phyloP scores from a whole-genome alignment of 2,888 invertebrate genomes.

The Chaitophorus viminalis region DNA sequence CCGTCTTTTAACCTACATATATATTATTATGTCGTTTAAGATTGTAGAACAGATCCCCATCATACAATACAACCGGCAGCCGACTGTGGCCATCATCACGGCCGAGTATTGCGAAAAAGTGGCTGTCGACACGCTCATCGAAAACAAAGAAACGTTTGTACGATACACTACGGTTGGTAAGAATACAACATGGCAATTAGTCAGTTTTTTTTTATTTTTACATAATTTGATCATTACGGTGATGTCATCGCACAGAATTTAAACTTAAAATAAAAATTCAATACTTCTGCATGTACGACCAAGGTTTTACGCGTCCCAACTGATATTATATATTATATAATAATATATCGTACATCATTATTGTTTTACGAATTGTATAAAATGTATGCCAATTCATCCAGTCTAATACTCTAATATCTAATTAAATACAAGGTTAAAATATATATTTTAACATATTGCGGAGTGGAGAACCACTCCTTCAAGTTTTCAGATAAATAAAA shows the following conservation, averaged over 20 bases:
- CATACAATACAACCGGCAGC: slow-evolving; percentile 87
- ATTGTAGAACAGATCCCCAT: slow-evolving; percentile 96
- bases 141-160: slow-evolving; percentile 95
- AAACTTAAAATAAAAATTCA: neutral
- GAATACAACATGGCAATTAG: slow-evolving; percentile 66
- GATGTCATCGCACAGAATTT: neutral
- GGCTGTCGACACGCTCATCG: slow-evolving; percentile 97
- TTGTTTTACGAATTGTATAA: neutral
- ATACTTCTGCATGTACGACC: neutral
- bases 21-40: slow-evolving; percentile 67
- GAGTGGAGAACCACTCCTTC: no score
- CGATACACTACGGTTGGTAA: slow-evolving; percentile 96
- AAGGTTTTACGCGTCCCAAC: slow-evolving; percentile 14
- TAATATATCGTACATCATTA: no score
- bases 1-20: no score
- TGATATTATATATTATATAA: no score
- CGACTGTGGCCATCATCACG: slow-evolving; percentile 97
- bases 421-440: slow-evolving; percentile 43
- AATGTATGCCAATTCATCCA: neutral
- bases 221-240: neutral
- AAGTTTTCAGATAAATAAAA: no score
- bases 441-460: neutral
- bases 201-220: neutral
- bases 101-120: slow-evolving; percentile 97
- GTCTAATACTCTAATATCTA: neutral